Evolutionary conservation across 2,888 invertebrate species (phyloP), one percentile per base, ranked within the genome.

Genomic region (Athalia circularis): DNA sequence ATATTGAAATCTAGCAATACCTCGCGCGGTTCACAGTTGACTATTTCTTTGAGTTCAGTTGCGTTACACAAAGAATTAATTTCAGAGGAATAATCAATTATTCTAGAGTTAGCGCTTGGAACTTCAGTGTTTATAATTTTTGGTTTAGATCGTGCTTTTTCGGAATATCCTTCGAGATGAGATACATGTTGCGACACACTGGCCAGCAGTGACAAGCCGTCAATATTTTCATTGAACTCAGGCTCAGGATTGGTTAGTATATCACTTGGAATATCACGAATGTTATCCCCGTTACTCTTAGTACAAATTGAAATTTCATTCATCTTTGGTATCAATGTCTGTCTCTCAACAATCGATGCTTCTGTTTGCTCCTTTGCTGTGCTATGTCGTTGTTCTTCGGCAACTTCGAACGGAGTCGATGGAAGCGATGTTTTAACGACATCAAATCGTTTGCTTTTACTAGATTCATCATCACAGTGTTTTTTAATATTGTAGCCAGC

Each of bases 181-280:
- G 87, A 82, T 6, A 86, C 80, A 47, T 86, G 84, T 57, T 89
- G 88, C 0, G 89, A 89, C 4, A 90, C 88, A 74, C 85, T 87
- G 3, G 90, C 90, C 15, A 90, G 81, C 45, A 90, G 80, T 15
- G 88, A 86, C 3, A 90, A 81, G 7, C 89, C 90, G 29, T 90
- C 90, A 50, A 89, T 86, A 52, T 86, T 86, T n/a, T 86, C 89
- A 54, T 84, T 84, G 68, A 86, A 83, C 13, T 87, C 86, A 62
- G 78, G 65, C 52, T 84, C 82, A 11, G 81, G 79, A 8, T 80
- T 80, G 70, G 83, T 54, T 5, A 79, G 77, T 45, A 80, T 13
- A 59, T 52, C 29, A 48, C 54, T 70, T 29, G 50, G 3, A 29
- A 45, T 65, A 65, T 61, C 8, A 13, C 54, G 65, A 62, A 61